phyloP scores from a whole-genome alignment of 2,113 vertebrate genomes.

The Eublepharis macularius region DNA sequence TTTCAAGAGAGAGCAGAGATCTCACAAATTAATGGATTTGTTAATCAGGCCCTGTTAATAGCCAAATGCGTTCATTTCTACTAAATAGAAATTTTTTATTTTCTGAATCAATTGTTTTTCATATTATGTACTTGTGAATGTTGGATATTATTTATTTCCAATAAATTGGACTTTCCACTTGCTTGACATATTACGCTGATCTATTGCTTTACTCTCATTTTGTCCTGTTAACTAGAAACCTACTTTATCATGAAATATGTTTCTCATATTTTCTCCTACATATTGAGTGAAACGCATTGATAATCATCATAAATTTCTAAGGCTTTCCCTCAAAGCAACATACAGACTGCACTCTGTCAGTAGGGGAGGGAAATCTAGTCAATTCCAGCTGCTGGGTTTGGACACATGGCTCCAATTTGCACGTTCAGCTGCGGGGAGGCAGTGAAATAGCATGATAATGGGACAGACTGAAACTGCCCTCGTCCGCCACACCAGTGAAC shows the following conservation, averaged over 20 bases:
- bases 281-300: slow-evolving; percentile 71
- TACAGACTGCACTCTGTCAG: slow-evolving; percentile 5
- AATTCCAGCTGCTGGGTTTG: background rate
- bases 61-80: slow-evolving; percentile 14
- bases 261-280: slow-evolving; percentile 68
- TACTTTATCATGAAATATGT: slow-evolving; percentile 77
- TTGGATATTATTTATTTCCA: slow-evolving; percentile 65
- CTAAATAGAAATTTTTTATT: slow-evolving; percentile 9
- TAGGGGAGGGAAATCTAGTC: slow-evolving; percentile 38
- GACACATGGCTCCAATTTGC: background rate
- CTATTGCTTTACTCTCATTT: slow-evolving; percentile 77
- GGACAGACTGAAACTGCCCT: too few relatives aligned
- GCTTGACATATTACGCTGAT: slow-evolving; percentile 72
- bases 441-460: too few relatives aligned
- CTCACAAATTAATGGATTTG: background rate
- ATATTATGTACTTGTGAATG: slow-evolving; percentile 55
- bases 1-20: background rate
- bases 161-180: slow-evolving; percentile 71
- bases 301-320: slow-evolving; percentile 71
- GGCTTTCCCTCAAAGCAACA: slow-evolving; percentile 72
- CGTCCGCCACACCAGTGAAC: background rate
- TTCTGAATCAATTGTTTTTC: slow-evolving; percentile 55
- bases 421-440: background rate
- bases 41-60: background rate
- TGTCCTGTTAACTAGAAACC: slow-evolving; percentile 79